Base-by-base conservation (phyloP, 2,797 vertebrate genomes). In the Argentina silus region DNA sequence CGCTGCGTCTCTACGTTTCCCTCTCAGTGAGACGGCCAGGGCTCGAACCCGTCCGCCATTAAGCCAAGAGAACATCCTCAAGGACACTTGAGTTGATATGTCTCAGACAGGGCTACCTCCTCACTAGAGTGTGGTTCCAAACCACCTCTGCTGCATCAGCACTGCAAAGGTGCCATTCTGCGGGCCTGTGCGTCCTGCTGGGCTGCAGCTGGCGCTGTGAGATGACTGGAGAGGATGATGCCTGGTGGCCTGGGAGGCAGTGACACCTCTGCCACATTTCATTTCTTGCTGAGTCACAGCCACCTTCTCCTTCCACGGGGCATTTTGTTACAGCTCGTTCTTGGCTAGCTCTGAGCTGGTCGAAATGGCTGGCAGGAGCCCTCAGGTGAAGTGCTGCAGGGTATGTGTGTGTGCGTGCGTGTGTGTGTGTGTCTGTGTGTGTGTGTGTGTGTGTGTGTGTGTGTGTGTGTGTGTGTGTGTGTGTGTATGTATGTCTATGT, bases 401-500 rank as follows among this genome's bases (percentile, higher is more conserved):
- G 14, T 69, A 27, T 56, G 67, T 56, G 50, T 56, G 8, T 67
- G 45, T 67, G 47, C 21, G 6, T n/a, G 48, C 6, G 19, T 68
- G 7, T 45, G 14, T 45, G 62, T 70, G 75, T 69, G 67, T 9
- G 63, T 44, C 59, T 68, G 64, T 12, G 42, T 64, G 60, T 0
- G 48, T 42, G 70, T 17, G 60, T 53, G 57, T 61, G 3, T 67
- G 48, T 55, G 23, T 56, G 50, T 19, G 44, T 62, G 44, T 60
- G 44, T 45, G 10, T 21, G 67, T 44, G 61, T 65, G 50, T 67
- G 63, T 48, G 14, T 27, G 42, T 62, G 57, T 59, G n/a, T 69
- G 9, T 71, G 21, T 50, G 50, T 68, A n/a, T 67, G 67, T 74
- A n/a, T 53, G 45, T 66, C 2, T 66, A 2, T 66, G 17, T 21